Evolutionary conservation across 2,113 vertebrate species (phyloP).

Genomic region (Irena cyanogastra): DNA sequence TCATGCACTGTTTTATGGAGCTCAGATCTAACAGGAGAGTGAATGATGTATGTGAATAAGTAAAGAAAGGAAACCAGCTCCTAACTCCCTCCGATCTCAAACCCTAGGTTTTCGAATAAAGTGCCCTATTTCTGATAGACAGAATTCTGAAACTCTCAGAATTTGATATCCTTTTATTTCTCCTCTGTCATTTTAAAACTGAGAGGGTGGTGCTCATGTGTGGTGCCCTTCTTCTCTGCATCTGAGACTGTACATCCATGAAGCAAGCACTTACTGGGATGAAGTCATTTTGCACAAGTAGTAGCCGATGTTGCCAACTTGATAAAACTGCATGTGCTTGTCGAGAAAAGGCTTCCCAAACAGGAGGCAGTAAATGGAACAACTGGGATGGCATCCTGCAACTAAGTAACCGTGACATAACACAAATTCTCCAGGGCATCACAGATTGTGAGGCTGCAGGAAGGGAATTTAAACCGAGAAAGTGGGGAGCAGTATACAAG

Average conservation of each 20-base stretch:
- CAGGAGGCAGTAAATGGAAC: neutral
- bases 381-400: neutral
- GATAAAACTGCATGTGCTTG: neutral
- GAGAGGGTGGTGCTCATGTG: neutral
- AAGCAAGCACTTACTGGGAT: neutral
- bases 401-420: fast-evolving
- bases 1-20: neutral
- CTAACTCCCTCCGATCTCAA: neutral
- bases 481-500: fast-evolving
- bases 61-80: neutral
- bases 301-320: fast-evolving
- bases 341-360: neutral
- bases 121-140: neutral
- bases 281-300: neutral
- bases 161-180: neutral
- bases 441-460: fast-evolving
- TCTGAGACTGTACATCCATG: neutral
- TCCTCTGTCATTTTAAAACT: neutral
- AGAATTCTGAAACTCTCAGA: neutral
- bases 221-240: neutral
- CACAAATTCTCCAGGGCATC: too few relatives aligned
- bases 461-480: neutral
- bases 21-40: neutral
- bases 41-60: neutral
- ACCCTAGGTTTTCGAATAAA: neutral